phyloP scores from a whole-genome alignment of 2,888 invertebrate species.

The Trisateles emortualis region DNA sequence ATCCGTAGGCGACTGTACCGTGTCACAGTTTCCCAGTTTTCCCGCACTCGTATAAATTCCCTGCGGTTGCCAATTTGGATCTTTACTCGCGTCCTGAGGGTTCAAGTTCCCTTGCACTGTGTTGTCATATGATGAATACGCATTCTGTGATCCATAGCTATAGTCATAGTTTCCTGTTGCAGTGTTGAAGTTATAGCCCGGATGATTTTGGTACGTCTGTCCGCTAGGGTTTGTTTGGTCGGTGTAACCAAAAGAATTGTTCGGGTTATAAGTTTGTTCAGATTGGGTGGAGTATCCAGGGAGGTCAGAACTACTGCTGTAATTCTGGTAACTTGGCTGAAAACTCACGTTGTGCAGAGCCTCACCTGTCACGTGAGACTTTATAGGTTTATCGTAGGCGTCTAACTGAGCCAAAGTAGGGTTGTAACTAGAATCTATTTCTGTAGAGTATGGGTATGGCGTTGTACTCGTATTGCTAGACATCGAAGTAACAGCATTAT shows the following conservation, averaged over 20 bases:
- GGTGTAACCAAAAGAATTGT: conserved; percentile 49
- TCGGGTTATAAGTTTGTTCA: conserved; percentile 56
- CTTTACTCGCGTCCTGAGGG: conserved; percentile 57
- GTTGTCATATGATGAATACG: conserved; percentile 55
- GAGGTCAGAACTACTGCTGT: conserved; percentile 28
- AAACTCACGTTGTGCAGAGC: conserved; percentile 60
- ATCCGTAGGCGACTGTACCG: conserved; percentile 81
- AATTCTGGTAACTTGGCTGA: conserved; percentile 49
- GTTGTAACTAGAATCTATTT: conserved; percentile 46
- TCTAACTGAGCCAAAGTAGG: conserved; percentile 66
- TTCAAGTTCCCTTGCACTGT: conserved; percentile 56
- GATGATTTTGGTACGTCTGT: conserved; percentile 84
- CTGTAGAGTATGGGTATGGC: conserved; percentile 47
- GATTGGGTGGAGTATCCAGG: conserved; percentile 32
- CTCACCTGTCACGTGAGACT: conserved; percentile 78
- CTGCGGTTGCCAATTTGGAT: conserved; percentile 63
- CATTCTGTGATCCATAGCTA: conserved; percentile 87
- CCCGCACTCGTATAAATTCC: conserved; percentile 83
- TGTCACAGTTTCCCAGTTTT: conserved; percentile 74
- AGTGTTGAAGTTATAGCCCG: conserved; percentile 88
- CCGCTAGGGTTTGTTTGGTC: conserved; percentile 56
- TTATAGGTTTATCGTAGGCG: conserved; percentile 75
- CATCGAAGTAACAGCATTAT: conserved; percentile 52
- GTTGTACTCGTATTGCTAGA: conserved; percentile 47
- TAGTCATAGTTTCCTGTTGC: conserved; percentile 87